Conservation (phyloP, 1,140 invertebrate genomes). For the Philopotamus ludificatus region DNA sequence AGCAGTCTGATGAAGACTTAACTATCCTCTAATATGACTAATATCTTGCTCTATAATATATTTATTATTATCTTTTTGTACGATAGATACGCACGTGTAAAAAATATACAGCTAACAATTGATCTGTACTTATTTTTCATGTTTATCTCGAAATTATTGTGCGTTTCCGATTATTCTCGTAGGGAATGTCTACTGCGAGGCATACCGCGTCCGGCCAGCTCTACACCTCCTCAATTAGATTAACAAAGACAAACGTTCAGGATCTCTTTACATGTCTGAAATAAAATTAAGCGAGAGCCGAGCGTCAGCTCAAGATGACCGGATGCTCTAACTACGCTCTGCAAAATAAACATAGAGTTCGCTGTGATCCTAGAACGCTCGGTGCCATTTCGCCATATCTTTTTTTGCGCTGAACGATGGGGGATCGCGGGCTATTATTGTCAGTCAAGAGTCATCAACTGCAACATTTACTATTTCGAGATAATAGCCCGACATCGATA, state of each 20-base stretch:
- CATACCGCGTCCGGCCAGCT: neutral
- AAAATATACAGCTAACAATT: too few relatives aligned
- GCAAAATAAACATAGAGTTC: slow-evolving; percentile 16
- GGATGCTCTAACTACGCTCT: slow-evolving; percentile 18
- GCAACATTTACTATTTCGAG: neutral
- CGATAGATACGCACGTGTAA: too few relatives aligned
- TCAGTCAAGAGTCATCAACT: neutral
- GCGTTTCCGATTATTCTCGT: too few relatives aligned
- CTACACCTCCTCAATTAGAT: neutral
- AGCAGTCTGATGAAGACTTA: too few relatives aligned
- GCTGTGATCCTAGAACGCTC: neutral
- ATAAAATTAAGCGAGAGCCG: neutral
- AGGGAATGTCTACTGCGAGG: too few relatives aligned
- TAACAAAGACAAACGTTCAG: slow-evolving; percentile 3
- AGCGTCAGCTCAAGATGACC: slow-evolving; percentile 11
- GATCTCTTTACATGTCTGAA: neutral
- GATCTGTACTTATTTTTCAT: too few relatives aligned
- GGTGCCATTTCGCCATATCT: neutral
- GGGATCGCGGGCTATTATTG: neutral
- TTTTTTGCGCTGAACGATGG: neutral
- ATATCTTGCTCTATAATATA: too few relatives aligned
- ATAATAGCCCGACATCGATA: too few relatives aligned
- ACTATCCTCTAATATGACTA: too few relatives aligned
- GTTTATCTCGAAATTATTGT: too few relatives aligned
- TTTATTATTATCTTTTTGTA: too few relatives aligned